Evolutionary conservation across 1,140 invertebrate species (phyloP).

Genomic region (Drosophila oshimai): DNA sequence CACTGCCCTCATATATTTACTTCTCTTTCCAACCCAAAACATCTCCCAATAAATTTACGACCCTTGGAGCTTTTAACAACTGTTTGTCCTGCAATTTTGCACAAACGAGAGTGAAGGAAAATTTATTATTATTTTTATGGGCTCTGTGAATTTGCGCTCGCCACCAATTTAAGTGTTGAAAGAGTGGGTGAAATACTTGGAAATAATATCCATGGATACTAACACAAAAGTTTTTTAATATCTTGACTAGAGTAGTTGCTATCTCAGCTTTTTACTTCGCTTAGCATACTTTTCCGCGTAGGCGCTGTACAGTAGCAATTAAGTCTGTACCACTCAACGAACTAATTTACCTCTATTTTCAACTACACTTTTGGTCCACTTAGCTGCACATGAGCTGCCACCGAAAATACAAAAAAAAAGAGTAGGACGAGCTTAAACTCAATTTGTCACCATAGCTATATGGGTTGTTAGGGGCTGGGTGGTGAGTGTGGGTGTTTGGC

Average conservation of each 20-base stretch:
- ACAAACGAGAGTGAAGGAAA: conserved; percentile 23
- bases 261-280: background rate
- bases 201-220: background rate
- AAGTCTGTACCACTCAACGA: background rate
- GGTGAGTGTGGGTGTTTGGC: background rate
- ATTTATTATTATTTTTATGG: conserved; percentile 72
- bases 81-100: conserved; percentile 69
- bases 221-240: conserved; percentile 53
- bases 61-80: conserved; percentile 66
- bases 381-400: background rate
- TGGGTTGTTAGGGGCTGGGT: background rate
- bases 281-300: conserved; percentile 39
- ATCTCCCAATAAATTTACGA: conserved; percentile 49
- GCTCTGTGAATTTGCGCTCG: conserved; percentile 41
- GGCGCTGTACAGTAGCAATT: conserved; percentile 14
- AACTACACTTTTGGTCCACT: background rate
- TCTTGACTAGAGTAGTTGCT: conserved; percentile 11
- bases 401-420: conserved; percentile 1
- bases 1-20: background rate
- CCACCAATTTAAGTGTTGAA: conserved; percentile 30
- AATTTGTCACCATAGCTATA: conserved; percentile 12
- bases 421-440: conserved; percentile 5
- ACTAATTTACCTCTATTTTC: background rate
- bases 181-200: background rate
- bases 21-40: background rate